Percentiles rank a stretch among this genome's conserved stretches.
Evolutionary conservation across 2,113 vertebrate species (phyloP).

Genomic region (Panthera leo): DNA sequence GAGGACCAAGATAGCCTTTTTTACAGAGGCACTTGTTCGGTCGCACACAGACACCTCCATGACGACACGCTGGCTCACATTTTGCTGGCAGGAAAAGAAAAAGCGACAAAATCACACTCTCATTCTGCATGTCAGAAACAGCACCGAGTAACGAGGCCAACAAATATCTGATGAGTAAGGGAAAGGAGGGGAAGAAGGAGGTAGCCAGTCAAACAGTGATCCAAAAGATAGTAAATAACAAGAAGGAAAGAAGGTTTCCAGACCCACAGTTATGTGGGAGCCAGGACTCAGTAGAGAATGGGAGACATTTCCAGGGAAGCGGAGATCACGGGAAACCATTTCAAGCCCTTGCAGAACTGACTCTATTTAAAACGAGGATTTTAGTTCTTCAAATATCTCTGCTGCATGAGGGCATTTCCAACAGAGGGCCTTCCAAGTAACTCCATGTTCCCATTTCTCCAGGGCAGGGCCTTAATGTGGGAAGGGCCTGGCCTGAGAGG

Average conservation of each 20-base stretch:
- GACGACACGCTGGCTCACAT: slow-evolving; percentile 95
- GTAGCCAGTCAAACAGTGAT: background rate
- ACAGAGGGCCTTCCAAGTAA: background rate
- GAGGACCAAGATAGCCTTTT: slow-evolving; percentile 90
- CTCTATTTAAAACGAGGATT: background rate
- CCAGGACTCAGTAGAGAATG: background rate
- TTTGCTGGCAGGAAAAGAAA: slow-evolving; percentile 87
- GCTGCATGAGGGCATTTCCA: background rate
- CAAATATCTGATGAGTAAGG: background rate
- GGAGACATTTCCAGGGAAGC: background rate
- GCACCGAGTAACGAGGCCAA: background rate
- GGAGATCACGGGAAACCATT: background rate
- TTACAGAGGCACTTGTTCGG: slow-evolving; percentile 98
- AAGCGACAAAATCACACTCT: background rate
- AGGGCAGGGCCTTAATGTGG: background rate
- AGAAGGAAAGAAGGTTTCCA: background rate
- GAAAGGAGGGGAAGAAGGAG: background rate
- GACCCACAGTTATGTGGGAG: background rate
- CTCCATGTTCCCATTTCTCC: background rate
- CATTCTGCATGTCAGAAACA: background rate
- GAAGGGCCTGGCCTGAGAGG: no score
- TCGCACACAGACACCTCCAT: slow-evolving; percentile 96
- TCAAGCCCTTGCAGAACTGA: background rate
- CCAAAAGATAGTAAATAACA: background rate
- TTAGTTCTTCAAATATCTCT: background rate